Base-by-base conservation (phyloP, 2,888 invertebrate species). In the Drosophila antonietae region DNA sequence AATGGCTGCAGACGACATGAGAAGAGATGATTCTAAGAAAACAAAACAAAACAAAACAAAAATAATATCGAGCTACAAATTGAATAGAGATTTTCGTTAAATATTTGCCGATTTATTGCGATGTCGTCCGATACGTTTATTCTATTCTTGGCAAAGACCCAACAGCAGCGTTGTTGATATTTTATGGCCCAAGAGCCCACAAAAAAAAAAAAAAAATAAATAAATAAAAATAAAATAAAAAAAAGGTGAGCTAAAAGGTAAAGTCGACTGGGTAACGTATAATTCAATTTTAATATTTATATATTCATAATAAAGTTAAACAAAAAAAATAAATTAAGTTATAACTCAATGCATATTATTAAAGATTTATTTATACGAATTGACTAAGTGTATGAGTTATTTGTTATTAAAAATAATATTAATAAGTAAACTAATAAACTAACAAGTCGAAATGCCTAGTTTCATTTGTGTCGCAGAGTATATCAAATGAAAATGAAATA, bases 31-130 rank as follows among this genome's bases (percentile, higher is more conserved):
- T 20, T 18, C 20, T 37, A 20, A 15, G 28, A 31, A 43, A 35
- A 35, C 5, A 28, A 18, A n/a, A 41, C 35, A 35, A 46, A n/a
- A 43, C 41, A 41, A 51, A n/a, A 39, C 2, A 23, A 52, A 23
- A 73, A 67, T 20, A 60, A 59, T 55, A 53, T 39, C n/a, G 10
- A 53, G 28, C 46, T 59, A 65, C 20, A 65, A 68, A 62, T 67
- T 72, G 59, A 37, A 49, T 76, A 47, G 37, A 62, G 61, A 59
- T 49, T 76, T 73, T 37, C 46, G 53, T 56, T 49, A 51, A 74
- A 74, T 68, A 43, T 79, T 76, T 76, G 46, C 47, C 62, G 53
- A 79, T 65, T 67, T 68, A 79, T 68, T 65, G 60, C 43, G 49
- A 37, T 75, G 57, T 64, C 57, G 46, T 10, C 44, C 44, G 28